Base-by-base conservation (phyloP, 2,797 vertebrate species). In the Danio kyathit region DNA sequence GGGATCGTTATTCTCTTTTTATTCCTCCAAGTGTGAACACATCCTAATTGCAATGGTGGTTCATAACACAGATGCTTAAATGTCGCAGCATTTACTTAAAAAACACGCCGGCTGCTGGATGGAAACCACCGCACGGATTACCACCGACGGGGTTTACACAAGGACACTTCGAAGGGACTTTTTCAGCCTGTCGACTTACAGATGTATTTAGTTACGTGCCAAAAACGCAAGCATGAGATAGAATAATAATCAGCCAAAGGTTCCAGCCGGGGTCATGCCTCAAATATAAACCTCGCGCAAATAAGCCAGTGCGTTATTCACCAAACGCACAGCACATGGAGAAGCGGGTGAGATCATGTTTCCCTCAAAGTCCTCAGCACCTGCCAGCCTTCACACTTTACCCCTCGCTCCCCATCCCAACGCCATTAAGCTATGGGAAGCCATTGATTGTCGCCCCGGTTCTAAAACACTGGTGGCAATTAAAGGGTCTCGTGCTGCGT, bases 381-480 rank as follows among this genome's bases (percentile, higher is more conserved):
- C 85, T 88, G 88, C 85, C 75, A 83, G 73, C 8, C 21, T 72
- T 86, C 72, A 75, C 71, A 84, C 77, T 88, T 81, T 74, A 29
- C 79, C 63, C 59, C 46, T 46, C 72, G 74, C 77, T 70, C 61
- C 80, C 46, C 83, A 74, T 81, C 73, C 65, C 76, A 67, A 65
- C 54, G 41, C 82, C 79, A 85, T 85, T 84, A 84, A 86, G 78
- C 82, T 76, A 81, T 81, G 82, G 74, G 82, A 84, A 81, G 80
- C 83, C 82, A 88, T 87, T 86, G 87, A 88, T 86, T 84, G 79
- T 78, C 81, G 17, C 76, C 79, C 64, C 49, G 57, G 71, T 82
- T 88, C 71, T 84, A 87, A 84, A 87, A 85, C 84, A 82, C 81
- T 86, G 80, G 79, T 86, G 82, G 85, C 87, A 87, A 89, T 89